phyloP scores from a whole-genome alignment of 1,140 invertebrate species.

The Zaprionus inermis region DNA sequence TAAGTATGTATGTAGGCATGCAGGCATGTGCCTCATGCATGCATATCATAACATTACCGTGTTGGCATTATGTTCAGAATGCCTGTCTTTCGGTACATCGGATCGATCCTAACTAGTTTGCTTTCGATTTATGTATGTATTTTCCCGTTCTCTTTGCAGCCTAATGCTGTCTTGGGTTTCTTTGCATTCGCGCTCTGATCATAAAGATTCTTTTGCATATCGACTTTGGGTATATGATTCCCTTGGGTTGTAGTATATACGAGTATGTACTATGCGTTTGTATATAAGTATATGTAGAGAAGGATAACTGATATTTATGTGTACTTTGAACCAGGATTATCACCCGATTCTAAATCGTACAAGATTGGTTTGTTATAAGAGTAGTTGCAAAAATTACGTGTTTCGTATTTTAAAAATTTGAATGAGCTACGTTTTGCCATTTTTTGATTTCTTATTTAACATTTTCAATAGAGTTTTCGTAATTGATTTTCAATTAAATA shows the following conservation, averaged over 20 bases:
- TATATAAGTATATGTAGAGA: slow-evolving; percentile 73
- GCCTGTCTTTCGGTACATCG: slow-evolving; percentile 29
- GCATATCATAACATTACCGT: slow-evolving; percentile 38
- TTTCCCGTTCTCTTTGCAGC: slow-evolving; percentile 21
- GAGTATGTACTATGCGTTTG: slow-evolving; percentile 46
- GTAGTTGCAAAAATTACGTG: slow-evolving; percentile 68
- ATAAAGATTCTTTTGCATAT: slow-evolving; percentile 25
- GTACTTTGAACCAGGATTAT: slow-evolving; percentile 18
- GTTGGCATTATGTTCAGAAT: slow-evolving; percentile 26
- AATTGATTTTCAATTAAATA: slow-evolving; percentile 10
- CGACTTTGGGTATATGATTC: slow-evolving; percentile 61
- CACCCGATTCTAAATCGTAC: slow-evolving; percentile 58
- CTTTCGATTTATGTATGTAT: slow-evolving; percentile 51
- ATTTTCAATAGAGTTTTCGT: slow-evolving; percentile 62
- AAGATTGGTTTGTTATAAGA: slow-evolving; percentile 49
- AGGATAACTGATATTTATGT: slow-evolving; percentile 67
- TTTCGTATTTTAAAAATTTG: slow-evolving; percentile 71
- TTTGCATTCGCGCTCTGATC: slow-evolving; percentile 3
- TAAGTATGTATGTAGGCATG: slow-evolving; percentile 45
- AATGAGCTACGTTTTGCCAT: slow-evolving; percentile 68
- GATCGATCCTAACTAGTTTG: slow-evolving; percentile 65
- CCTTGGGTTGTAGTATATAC: slow-evolving; percentile 56
- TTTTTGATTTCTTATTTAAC: slow-evolving; percentile 58
- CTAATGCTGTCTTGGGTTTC: slow-evolving; percentile 19
- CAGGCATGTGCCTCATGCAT: slow-evolving; percentile 27